A percentile compares a stretch with the other conserved stretches of the same genome.
These are phyloP conservation scores for Bryconaethiops microstoma DNA, from an alignment of 2,797 vertebrate genomes.

Conservation along the genomic window DNA sequence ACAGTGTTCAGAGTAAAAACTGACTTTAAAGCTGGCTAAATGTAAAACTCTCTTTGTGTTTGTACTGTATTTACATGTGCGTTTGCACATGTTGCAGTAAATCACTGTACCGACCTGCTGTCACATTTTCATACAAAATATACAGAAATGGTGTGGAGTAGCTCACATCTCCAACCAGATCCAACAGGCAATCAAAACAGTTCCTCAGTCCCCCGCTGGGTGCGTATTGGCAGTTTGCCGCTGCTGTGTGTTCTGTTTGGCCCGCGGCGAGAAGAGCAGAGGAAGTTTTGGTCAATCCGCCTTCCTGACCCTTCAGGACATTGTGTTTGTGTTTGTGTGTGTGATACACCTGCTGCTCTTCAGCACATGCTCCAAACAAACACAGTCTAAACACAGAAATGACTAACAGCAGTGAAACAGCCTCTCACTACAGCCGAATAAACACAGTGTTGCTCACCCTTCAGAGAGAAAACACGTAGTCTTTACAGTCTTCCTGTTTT, in stretches of 20 bases:
- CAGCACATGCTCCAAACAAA: neutral
- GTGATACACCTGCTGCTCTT: neutral
- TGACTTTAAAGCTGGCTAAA: no score
- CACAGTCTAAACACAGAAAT: neutral
- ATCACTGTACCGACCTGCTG: no score
- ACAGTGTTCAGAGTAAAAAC: no score
- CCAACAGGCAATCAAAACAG: constrained; percentile 67
- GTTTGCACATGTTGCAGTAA: no score
- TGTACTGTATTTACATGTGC: no score
- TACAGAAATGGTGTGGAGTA: no score
- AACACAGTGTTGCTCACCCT: neutral
- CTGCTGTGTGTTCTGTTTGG: neutral
- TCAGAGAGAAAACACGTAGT: no score
- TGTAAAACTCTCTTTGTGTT: neutral
- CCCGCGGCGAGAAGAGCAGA: neutral
- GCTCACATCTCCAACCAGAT: constrained; percentile 12
- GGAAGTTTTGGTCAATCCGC: neutral
- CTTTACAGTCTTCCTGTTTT: no score
- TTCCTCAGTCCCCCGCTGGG: constrained; percentile 36
- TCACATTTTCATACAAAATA: no score
- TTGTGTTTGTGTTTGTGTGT: neutral
- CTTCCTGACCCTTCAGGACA: neutral
- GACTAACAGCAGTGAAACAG: neutral
- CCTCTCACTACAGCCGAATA: neutral
- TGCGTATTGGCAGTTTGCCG: neutral